A percentile compares a stretch with the other conserved stretches of the same genome.
Evolutionary conservation across 2,888 invertebrate species (phyloP).

Genomic region (Pandemis heparana): DNA sequence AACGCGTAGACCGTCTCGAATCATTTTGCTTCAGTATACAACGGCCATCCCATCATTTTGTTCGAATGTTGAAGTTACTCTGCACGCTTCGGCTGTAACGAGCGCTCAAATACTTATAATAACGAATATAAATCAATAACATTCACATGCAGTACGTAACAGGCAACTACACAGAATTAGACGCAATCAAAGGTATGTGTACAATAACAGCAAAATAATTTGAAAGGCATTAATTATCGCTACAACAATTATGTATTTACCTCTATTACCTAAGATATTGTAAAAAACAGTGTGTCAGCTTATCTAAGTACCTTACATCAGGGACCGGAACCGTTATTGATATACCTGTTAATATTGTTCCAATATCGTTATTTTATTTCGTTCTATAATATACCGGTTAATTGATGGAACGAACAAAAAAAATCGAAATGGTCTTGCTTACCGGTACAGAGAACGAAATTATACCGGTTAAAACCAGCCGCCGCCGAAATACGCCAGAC

Average conservation of each 20-base stretch:
- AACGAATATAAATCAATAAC: conserved; percentile 55
- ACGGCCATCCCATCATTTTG: not conserved
- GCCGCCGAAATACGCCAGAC: too few species aligned
- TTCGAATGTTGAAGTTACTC: conserved; percentile 4
- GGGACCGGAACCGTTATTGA: too few species aligned
- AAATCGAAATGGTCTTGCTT: too few species aligned
- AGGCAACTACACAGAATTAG: conserved; percentile 64
- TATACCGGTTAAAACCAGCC: too few species aligned
- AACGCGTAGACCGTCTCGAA: not conserved
- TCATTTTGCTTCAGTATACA: not conserved
- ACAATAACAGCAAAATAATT: conserved; percentile 77
- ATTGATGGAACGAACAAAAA: too few species aligned
- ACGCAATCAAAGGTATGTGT: conserved; percentile 54
- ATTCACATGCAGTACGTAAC: conserved; percentile 55
- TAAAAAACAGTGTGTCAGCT: conserved; percentile 83
- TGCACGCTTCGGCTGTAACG: conserved; percentile 27
- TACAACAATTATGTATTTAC: conserved; percentile 82
- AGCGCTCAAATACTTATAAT: conserved; percentile 52
- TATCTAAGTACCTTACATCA: conserved; percentile 76
- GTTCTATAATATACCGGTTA: too few species aligned
- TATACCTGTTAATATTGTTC: too few species aligned
- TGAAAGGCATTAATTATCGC: conserved; percentile 68
- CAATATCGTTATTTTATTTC: too few species aligned
- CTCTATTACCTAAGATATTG: conserved; percentile 81
- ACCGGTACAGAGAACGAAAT: too few species aligned